Conservation (phyloP, 2,797 vertebrate genomes). For the Eospalax fontanierii region DNA sequence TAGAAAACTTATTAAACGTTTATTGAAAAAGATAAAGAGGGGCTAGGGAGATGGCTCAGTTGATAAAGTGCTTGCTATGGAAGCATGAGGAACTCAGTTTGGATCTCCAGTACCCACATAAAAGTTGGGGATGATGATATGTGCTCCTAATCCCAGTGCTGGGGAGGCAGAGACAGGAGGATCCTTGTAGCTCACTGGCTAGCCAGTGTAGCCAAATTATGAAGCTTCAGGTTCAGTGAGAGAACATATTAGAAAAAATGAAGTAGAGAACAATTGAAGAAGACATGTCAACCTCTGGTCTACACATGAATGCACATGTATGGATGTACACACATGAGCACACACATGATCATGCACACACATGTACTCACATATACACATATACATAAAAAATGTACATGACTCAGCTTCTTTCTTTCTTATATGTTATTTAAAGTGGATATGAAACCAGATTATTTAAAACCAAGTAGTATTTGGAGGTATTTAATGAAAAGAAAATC, state of each 20-base stretch:
- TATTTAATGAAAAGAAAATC: constrained; percentile 46
- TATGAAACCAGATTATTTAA: constrained; percentile 18
- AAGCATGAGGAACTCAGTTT: not conserved
- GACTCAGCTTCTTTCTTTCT: not conserved
- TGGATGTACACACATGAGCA: not conserved
- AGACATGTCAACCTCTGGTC: not conserved
- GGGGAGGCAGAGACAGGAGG: not conserved
- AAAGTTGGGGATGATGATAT: not conserved
- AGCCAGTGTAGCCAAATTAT: not conserved
- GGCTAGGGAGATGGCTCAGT: not conserved
- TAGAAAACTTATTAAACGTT: constrained; percentile 9
- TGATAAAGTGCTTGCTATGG: not conserved
- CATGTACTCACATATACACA: not conserved
- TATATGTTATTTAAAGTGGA: not conserved
- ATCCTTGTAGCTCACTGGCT: not conserved
- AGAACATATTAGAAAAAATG: not conserved
- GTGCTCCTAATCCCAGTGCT: not conserved
- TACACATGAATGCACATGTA: not conserved
- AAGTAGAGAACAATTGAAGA: not conserved
- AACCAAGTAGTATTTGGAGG: constrained; percentile 24
- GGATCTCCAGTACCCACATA: not conserved
- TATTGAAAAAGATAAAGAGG: not conserved
- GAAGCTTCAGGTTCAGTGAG: not conserved
- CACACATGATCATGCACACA: not conserved
- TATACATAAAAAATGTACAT: not conserved